Conservation (phyloP, 2,888 invertebrate species). For the Melipona beecheii region DNA sequence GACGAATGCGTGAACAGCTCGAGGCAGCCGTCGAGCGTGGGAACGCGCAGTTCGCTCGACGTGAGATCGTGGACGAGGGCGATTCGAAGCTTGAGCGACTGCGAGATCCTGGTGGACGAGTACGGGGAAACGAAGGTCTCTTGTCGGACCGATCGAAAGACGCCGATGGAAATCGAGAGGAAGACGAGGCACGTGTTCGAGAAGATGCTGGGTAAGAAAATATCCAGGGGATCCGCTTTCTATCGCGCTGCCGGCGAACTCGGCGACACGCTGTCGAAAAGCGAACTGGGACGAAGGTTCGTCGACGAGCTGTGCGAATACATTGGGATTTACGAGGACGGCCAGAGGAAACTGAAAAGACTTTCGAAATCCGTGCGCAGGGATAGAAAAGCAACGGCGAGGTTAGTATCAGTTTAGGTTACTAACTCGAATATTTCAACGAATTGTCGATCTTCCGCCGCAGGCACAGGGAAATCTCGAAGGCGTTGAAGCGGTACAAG, state of each 20-base stretch:
- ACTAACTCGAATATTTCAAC: background rate
- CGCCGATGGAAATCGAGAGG: constrained; percentile 26
- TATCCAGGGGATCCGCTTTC: constrained; percentile 41
- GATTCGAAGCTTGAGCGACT: constrained; percentile 57
- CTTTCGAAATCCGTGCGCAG: constrained; percentile 16
- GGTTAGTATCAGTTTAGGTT: constrained; percentile 29
- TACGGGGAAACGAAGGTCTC: constrained; percentile 16
- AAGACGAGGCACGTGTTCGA: constrained; percentile 60
- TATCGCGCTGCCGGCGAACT: constrained; percentile 50
- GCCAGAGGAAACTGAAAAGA: constrained; percentile 26
- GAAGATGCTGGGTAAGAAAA: constrained; percentile 33
- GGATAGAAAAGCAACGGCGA: constrained; percentile 16
- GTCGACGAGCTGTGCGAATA: constrained; percentile 59
- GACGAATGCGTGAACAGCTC: constrained; percentile 43
- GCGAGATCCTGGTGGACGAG: constrained; percentile 34
- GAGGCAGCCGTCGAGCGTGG: background rate
- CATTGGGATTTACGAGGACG: constrained; percentile 60
- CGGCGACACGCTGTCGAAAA: constrained; percentile 51
- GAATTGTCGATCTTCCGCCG: background rate
- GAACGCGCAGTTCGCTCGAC: background rate
- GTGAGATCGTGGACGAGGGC: constrained; percentile 44
- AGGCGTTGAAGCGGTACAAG: constrained; percentile 58
- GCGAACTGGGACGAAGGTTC: constrained; percentile 40
- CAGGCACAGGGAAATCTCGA: constrained; percentile 49
- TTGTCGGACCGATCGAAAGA: constrained; percentile 42